These are phyloP conservation scores for Eumacrocentrus americanus DNA, from an alignment of 2,888 invertebrate genomes.

Conservation along the genomic window DNA sequence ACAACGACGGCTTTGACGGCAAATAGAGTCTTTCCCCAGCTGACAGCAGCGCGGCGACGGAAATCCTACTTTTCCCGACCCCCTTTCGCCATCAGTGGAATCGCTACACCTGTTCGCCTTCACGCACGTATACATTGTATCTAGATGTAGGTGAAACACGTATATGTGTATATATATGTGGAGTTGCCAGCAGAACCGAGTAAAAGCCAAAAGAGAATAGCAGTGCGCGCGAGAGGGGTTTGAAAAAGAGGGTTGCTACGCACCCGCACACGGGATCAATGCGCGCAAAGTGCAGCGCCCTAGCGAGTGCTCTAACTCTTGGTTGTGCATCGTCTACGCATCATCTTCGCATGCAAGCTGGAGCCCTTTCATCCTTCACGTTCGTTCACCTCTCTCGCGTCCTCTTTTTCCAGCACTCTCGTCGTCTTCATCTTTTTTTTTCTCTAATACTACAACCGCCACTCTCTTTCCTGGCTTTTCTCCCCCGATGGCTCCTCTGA, in stretches of 20 bases:
- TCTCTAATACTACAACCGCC: background rate
- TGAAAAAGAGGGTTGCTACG: constrained; percentile 48
- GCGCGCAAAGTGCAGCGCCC: constrained; percentile 60
- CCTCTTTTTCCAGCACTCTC: constrained; percentile 8
- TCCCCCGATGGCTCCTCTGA: background rate
- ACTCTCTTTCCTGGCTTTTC: background rate
- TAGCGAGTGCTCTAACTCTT: constrained; percentile 49
- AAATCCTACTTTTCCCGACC: constrained; percentile 19
- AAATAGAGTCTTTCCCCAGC: constrained; percentile 1
- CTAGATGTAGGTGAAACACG: constrained; percentile 20
- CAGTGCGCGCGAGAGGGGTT: constrained; percentile 34
- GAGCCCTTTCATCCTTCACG: constrained; percentile 26
- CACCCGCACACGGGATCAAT: constrained; percentile 54
- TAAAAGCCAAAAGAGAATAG: constrained; percentile 35
- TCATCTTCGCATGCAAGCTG: constrained; percentile 12
- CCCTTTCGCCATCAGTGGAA: background rate
- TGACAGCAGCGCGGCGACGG: constrained; percentile 12
- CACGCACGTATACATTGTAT: constrained; percentile 28
- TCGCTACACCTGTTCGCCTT: constrained; percentile 1
- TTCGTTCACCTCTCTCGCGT: constrained; percentile 25
- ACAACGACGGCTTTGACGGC: constrained; percentile 2
- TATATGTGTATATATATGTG: too few species aligned
- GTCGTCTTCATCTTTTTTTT: constrained; percentile 18
- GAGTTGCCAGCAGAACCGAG: too few species aligned
- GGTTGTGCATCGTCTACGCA: constrained; percentile 29